These are phyloP conservation scores for Zaprionus tsacasi DNA, from an alignment of 1,140 invertebrate species.

Conservation along the genomic window DNA sequence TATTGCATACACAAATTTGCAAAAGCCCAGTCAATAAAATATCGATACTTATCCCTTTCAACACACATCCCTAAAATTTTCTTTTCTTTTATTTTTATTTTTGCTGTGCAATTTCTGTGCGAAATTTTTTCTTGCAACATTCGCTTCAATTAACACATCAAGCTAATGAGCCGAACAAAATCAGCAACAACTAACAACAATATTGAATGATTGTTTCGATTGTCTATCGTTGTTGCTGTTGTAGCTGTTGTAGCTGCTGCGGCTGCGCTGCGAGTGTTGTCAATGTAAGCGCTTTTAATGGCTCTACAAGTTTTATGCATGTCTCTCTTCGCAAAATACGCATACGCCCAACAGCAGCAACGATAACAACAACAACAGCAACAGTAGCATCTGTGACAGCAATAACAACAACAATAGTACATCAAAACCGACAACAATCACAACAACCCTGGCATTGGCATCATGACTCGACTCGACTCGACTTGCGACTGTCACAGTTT, in stretches of 20 bases:
- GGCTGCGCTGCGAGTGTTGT: slow-evolving; percentile 30
- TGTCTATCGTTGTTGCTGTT: slow-evolving; percentile 22
- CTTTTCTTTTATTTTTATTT: slow-evolving; percentile 31
- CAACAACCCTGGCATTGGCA: slow-evolving; percentile 53
- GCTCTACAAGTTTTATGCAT: slow-evolving; percentile 67
- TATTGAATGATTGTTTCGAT: slow-evolving; percentile 51
- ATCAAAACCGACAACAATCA: slow-evolving; percentile 52
- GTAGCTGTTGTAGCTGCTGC: slow-evolving; percentile 21
- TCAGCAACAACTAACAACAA: slow-evolving; percentile 52
- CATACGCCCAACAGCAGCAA: slow-evolving; percentile 66
- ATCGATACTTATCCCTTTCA: background rate
- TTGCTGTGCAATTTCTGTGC: slow-evolving; percentile 4
- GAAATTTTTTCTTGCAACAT: slow-evolving; percentile 50
- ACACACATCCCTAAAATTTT: background rate
- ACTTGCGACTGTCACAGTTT: slow-evolving; percentile 37
- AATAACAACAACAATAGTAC: slow-evolving; percentile 17
- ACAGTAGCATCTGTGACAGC: slow-evolving; percentile 19
- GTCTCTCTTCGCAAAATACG: slow-evolving; percentile 58
- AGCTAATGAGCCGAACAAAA: slow-evolving; percentile 45
- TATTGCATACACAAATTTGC: too few species aligned
- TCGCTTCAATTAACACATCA: slow-evolving; percentile 74
- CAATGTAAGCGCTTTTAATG: slow-evolving; percentile 53
- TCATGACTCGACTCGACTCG: slow-evolving; percentile 63
- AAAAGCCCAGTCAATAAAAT: background rate
- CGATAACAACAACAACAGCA: slow-evolving; percentile 21